A percentile compares a stretch with the other conserved stretches of the same genome.
Evolutionary conservation across 2,888 invertebrate species (phyloP).

Genomic region (Synanthedon formicaeformis): DNA sequence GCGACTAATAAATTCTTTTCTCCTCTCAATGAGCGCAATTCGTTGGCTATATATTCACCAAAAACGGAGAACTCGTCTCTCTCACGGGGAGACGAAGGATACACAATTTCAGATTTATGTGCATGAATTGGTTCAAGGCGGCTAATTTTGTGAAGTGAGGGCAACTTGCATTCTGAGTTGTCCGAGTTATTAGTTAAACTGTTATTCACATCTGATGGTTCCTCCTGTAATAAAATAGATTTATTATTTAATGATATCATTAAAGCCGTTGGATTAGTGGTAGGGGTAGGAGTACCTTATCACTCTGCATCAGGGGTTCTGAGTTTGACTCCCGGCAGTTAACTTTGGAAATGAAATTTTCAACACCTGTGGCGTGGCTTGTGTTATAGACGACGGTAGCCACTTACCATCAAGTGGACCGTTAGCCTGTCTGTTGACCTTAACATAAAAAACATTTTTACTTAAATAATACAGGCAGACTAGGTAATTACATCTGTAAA

Average conservation of each 20-base stretch:
- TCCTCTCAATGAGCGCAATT: constrained; percentile 66
- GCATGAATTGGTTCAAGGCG: constrained; percentile 26
- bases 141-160: constrained; percentile 36
- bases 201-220: constrained; percentile 24
- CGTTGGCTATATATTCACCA: constrained; percentile 73
- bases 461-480: background rate
- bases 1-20: constrained; percentile 67
- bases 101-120: constrained; percentile 30
- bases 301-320: too few relatives aligned
- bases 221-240: constrained; percentile 34
- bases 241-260: background rate
- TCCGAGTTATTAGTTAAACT: constrained; percentile 25
- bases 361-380: too few relatives aligned
- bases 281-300: too few relatives aligned
- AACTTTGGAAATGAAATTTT: too few relatives aligned
- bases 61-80: constrained; percentile 71
- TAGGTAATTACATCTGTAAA: too few relatives aligned
- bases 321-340: too few relatives aligned
- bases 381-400: too few relatives aligned
- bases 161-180: constrained; percentile 33
- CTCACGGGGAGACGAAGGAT: constrained; percentile 17
- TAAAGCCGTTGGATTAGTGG: background rate
- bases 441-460: too few relatives aligned
- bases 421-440: too few relatives aligned
- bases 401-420: too few relatives aligned